Evolutionary conservation across 1,140 invertebrate genomes (phyloP).

Genomic region (Hesperophylax magnus): DNA sequence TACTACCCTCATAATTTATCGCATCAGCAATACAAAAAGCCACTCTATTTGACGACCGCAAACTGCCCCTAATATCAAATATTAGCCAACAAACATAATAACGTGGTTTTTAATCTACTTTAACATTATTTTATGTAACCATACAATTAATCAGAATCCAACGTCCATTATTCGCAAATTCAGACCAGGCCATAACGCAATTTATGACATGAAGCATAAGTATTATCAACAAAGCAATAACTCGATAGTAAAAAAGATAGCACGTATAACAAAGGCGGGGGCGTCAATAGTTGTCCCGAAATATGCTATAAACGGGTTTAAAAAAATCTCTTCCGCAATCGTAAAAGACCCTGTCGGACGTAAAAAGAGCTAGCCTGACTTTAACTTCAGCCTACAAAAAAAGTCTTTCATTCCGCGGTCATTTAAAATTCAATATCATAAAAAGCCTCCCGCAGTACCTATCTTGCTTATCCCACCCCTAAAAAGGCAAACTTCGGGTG

Average conservation of each 20-base stretch:
- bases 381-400: constrained; percentile 1
- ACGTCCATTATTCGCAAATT: neutral
- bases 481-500: neutral
- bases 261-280: constrained; percentile 3
- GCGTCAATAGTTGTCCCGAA: neutral
- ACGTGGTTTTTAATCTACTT: too few species aligned
- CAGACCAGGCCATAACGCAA: neutral
- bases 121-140: too few species aligned
- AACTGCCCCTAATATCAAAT: too few species aligned
- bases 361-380: neutral
- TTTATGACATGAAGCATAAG: neutral
- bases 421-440: constrained; percentile 57
- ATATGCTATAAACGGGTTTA: constrained; percentile 24
- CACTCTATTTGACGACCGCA: too few species aligned
- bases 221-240: constrained; percentile 29
- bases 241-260: constrained; percentile 7
- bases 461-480: constrained; percentile 20
- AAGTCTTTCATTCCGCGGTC: constrained; percentile 15
- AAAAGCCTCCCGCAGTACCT: constrained; percentile 29
- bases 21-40: too few species aligned
- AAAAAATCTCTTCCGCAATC: constrained; percentile 8
- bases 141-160: too few species aligned
- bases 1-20: too few species aligned
- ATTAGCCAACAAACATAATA: too few species aligned
- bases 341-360: constrained; percentile 9